phyloP scores from a whole-genome alignment of 2,888 invertebrate species.

The Helleia helle region DNA sequence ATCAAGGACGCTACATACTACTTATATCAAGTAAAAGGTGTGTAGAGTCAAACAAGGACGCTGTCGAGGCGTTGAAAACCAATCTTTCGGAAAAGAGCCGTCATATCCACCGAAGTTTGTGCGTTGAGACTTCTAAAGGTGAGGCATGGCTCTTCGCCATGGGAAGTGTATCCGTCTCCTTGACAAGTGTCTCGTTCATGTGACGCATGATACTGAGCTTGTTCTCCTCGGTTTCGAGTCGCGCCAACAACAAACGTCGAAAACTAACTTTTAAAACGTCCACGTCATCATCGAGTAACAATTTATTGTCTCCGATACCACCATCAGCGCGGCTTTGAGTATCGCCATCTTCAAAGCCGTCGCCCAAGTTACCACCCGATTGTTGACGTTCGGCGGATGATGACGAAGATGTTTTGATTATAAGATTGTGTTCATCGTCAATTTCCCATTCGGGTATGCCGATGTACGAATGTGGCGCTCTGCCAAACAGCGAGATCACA shows the following conservation, averaged over 20 bases:
- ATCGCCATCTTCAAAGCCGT: background rate
- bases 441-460: constrained; percentile 7
- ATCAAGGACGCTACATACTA: no score
- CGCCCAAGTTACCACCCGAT: background rate
- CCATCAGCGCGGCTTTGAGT: background rate
- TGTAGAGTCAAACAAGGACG: no score
- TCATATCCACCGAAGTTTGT: constrained; percentile 6
- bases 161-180: constrained; percentile 3
- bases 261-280: constrained; percentile 1
- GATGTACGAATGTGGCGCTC: constrained; percentile 8
- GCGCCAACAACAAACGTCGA: constrained; percentile 3
- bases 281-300: constrained; percentile 1
- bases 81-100: constrained; percentile 4
- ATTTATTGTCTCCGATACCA: background rate
- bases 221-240: constrained; percentile 1
- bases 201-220: constrained; percentile 3
- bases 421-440: constrained; percentile 8
- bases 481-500: constrained; percentile 6
- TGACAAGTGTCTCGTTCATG: constrained; percentile 5
- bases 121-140: constrained; percentile 7
- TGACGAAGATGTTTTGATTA: constrained; percentile 6
- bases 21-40: no score
- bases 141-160: constrained; percentile 3
- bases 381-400: background rate
- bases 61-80: no score